Evolutionary conservation across 53 echinoderm and acorn worm species (phyloP).

Genomic region (Paracentrotus lividus): DNA sequence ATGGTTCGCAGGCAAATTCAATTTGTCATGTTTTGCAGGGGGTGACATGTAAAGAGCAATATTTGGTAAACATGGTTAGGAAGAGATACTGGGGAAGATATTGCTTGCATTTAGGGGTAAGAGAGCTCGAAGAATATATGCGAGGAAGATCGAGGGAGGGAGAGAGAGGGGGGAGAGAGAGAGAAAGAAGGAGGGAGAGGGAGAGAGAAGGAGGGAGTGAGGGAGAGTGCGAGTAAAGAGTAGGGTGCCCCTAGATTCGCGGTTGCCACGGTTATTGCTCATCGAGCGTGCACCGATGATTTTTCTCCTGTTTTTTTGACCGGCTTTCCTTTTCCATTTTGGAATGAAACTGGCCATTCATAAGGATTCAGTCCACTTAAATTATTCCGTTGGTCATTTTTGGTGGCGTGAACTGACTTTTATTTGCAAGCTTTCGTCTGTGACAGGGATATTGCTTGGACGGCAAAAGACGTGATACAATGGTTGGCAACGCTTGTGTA

Average conservation of each 20-base stretch:
- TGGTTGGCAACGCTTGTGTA: slow-evolving; percentile 14
- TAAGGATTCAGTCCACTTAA: slow-evolving; percentile 28
- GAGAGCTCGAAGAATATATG: background rate
- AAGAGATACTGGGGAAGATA: background rate
- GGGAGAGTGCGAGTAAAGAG: slow-evolving; percentile 40
- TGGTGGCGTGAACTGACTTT: background rate
- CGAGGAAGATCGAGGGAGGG: background rate
- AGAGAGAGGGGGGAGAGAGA: slow-evolving; percentile 8
- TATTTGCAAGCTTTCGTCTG: background rate
- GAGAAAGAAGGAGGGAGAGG: slow-evolving; percentile 1
- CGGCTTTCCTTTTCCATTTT: slow-evolving; percentile 21
- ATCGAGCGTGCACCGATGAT: slow-evolving; percentile 66
- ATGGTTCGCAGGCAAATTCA: slow-evolving; percentile 46
- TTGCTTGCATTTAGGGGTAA: background rate
- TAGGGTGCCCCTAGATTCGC: slow-evolving; percentile 38
- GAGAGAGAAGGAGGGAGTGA: slow-evolving; percentile 5
- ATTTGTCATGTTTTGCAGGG: slow-evolving; percentile 6
- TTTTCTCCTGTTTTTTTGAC: slow-evolving; percentile 45
- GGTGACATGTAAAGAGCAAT: background rate
- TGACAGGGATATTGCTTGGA: background rate
- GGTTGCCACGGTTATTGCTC: slow-evolving; percentile 71
- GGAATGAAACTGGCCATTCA: background rate
- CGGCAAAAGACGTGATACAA: background rate
- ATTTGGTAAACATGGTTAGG: background rate
- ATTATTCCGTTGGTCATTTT: slow-evolving; percentile 19